A percentile compares a stretch with the other conserved stretches of the same genome.
Conservation (phyloP, 2,797 vertebrate species). For the Sebastiscus tertius region DNA sequence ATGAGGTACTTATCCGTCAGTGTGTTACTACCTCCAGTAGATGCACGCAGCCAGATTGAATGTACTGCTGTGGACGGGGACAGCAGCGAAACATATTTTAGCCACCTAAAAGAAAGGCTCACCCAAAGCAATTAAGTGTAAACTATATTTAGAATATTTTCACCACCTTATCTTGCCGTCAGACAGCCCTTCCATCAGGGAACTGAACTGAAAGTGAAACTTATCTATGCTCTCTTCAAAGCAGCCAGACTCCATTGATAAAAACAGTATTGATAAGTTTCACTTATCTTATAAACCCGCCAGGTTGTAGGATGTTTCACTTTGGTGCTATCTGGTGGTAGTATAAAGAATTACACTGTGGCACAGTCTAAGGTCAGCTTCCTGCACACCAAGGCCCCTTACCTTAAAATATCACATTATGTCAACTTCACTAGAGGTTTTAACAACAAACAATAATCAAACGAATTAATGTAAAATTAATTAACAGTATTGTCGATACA, state of each 20-base stretch:
- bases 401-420: background rate
- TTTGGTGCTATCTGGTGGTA: background rate
- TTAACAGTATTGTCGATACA: background rate
- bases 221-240: too few relatives aligned
- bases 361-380: background rate
- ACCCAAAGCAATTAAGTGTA: too few relatives aligned
- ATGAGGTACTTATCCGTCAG: fast-evolving
- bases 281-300: background rate
- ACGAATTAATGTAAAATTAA: background rate
- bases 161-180: fast-evolving
- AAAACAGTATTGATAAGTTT: too few relatives aligned
- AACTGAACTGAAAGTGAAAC: too few relatives aligned
- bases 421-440: background rate
- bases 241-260: too few relatives aligned
- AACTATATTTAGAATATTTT: too few relatives aligned
- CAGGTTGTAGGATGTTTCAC: background rate
- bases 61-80: too few relatives aligned
- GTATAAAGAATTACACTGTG: background rate
- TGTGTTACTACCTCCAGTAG: too few relatives aligned
- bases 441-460: background rate
- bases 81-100: too few relatives aligned
- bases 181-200: too few relatives aligned
- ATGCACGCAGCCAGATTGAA: too few relatives aligned
- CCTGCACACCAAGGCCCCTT: background rate
- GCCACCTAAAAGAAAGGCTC: too few relatives aligned